Conservation (phyloP, 2,888 invertebrate species). For the Nemurella pictetii region DNA sequence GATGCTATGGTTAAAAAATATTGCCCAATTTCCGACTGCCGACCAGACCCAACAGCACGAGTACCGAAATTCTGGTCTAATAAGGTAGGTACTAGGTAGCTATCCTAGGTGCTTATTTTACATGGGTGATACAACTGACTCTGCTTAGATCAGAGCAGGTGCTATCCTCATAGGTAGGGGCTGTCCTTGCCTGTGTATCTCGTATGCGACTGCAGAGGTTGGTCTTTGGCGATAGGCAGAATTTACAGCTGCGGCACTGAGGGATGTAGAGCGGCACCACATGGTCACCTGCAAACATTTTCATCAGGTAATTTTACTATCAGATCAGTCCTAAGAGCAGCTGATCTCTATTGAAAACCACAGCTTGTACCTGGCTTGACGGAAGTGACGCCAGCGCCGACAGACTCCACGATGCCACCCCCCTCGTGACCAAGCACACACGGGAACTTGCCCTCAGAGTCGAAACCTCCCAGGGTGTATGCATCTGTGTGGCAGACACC, state of each 20-base stretch:
- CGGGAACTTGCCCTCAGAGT: constrained; percentile 91
- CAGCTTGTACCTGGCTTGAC: constrained; percentile 72
- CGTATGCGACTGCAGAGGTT: constrained; percentile 96
- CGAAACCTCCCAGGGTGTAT: constrained; percentile 83
- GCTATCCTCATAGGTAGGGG: no score
- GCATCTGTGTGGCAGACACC: constrained; percentile 93
- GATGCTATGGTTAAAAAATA: no score
- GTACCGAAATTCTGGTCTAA: no score
- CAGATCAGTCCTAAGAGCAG: background rate
- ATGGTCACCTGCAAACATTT: constrained; percentile 76
- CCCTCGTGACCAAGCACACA: constrained; percentile 96
- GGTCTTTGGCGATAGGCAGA: constrained; percentile 92
- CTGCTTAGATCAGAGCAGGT: no score
- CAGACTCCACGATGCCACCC: constrained; percentile 93
- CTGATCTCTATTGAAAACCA: background rate
- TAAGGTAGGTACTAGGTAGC: no score
- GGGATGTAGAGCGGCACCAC: constrained; percentile 97
- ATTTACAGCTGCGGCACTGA: constrained; percentile 95
- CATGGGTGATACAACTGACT: no score
- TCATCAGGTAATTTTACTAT: background rate
- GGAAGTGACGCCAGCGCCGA: constrained; percentile 87
- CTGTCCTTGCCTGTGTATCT: constrained; percentile 60
- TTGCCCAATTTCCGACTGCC: no score
- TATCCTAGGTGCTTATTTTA: no score
- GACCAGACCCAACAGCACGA: no score